These are phyloP conservation scores for Frieseomelitta varia DNA, from an alignment of 1,140 invertebrate genomes.

Conservation along the genomic window DNA sequence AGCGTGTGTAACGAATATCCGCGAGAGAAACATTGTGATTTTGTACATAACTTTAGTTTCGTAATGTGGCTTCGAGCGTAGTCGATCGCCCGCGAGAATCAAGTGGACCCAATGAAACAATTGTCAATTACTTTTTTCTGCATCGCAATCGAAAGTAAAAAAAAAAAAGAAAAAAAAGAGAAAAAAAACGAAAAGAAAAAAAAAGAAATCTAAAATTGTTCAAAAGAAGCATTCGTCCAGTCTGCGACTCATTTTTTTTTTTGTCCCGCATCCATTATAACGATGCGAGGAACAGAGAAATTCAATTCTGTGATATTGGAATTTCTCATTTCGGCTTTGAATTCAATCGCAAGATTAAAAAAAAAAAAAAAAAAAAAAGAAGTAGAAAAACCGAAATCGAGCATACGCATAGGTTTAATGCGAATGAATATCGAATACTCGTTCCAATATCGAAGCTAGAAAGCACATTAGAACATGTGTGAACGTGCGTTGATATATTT, in stretches of 20 bases:
- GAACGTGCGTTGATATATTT: constrained; percentile 54
- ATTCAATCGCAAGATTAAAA: background rate
- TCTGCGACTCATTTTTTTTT: constrained; percentile 35
- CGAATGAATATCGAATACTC: constrained; percentile 13
- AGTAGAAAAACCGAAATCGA: constrained; percentile 26
- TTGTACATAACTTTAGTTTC: constrained; percentile 64
- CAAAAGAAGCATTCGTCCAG: constrained; percentile 25
- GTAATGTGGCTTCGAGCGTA: constrained; percentile 30
- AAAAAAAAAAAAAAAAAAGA: no score
- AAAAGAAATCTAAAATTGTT: constrained; percentile 1
- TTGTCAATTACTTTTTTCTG: constrained; percentile 59
- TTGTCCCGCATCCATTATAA: constrained; percentile 25
- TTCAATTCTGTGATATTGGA: constrained; percentile 70
- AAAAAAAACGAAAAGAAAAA: background rate
- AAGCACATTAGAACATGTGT: constrained; percentile 1
- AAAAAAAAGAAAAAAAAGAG: background rate
- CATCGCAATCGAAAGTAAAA: background rate
- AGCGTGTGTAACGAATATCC: background rate
- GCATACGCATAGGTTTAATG: background rate
- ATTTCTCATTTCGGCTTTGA: constrained; percentile 65
- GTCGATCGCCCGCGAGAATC: constrained; percentile 38
- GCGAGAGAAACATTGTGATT: constrained; percentile 54
- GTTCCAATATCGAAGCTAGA: constrained; percentile 34
- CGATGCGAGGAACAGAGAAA: constrained; percentile 49
- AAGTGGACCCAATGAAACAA: constrained; percentile 22